Evolutionary conservation across 2,113 vertebrate species (phyloP).

Genomic region (Scortum barcoo): DNA sequence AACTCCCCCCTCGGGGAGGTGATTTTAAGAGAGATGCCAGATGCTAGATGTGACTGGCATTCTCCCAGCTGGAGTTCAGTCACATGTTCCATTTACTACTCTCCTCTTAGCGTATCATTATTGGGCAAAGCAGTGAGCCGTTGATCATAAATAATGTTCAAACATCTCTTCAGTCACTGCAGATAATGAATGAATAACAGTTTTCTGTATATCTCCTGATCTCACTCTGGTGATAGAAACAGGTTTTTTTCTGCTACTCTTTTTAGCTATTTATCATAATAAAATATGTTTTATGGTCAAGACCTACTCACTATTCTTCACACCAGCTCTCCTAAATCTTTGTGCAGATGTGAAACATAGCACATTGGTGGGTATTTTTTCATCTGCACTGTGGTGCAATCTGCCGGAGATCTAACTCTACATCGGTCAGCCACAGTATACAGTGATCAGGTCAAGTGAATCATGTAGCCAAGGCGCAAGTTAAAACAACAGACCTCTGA

Average conservation of each 20-base stretch:
- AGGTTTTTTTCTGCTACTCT: not conserved
- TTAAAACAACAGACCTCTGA: not conserved
- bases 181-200: not conserved
- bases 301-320: not conserved
- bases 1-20: not conserved
- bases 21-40: slow-evolving; percentile 10
- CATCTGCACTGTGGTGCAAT: slow-evolving; percentile 2
- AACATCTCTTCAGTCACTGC: not conserved
- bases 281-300: not conserved
- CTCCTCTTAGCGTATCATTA: not conserved
- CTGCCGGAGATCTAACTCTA: not conserved
- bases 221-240: not conserved
- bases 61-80: not conserved
- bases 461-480: not conserved
- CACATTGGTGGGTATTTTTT: not conserved
- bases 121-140: not conserved
- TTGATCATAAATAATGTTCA: not conserved
- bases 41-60: slow-evolving; percentile 12
- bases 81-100: not conserved
- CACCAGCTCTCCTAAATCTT: not conserved
- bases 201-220: not conserved
- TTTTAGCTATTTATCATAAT: not conserved
- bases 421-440: not conserved
- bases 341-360: not conserved
- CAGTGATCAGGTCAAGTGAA: not conserved